Evolutionary conservation across 2,797 vertebrate genomes (phyloP).

Genomic region (Poliocrania exsul): DNA sequence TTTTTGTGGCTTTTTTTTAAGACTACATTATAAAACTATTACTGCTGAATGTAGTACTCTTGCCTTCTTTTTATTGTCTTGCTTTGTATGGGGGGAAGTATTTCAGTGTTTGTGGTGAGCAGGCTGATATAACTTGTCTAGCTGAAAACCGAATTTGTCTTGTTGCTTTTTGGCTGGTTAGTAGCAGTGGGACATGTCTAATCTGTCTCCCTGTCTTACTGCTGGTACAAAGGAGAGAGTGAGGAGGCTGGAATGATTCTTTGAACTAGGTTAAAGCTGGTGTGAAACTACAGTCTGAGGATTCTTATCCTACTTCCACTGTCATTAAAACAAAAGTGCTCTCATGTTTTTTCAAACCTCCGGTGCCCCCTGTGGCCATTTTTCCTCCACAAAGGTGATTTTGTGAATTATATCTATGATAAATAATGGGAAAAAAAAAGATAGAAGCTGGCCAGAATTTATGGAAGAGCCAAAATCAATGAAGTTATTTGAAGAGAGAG

Average conservation of each 20-base stretch:
- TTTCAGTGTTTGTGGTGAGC: background rate
- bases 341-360: background rate
- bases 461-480: background rate
- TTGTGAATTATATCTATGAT: background rate
- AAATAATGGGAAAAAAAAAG: background rate
- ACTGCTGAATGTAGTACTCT: background rate
- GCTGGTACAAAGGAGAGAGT: background rate
- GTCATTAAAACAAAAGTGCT: background rate
- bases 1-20: background rate
- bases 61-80: background rate
- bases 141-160: background rate
- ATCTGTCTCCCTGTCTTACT: background rate
- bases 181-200: background rate
- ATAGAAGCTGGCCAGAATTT: background rate
- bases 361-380: background rate
- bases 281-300: background rate
- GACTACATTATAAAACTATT: background rate
- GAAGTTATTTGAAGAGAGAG: background rate
- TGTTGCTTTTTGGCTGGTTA: background rate
- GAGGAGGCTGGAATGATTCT: background rate
- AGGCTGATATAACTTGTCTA: background rate
- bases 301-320: background rate
- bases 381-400: background rate
- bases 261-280: background rate
- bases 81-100: background rate